Base-by-base conservation (phyloP, 2,888 invertebrate species). In the Agapostemon virescens region DNA sequence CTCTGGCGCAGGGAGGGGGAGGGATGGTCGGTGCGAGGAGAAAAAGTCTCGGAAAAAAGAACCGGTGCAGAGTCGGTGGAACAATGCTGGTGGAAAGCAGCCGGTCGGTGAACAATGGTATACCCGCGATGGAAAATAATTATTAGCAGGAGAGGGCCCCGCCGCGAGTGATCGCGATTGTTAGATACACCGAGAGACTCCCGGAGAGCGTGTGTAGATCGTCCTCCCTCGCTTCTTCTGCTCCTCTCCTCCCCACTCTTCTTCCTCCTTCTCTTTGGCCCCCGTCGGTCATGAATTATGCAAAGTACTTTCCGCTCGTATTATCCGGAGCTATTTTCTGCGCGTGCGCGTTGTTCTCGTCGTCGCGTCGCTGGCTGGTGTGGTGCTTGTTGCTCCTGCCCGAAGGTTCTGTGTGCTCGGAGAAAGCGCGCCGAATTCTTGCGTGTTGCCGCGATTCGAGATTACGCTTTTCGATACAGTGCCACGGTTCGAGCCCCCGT, bases 261-360 rank as follows among this genome's bases (percentile, higher is more conserved):
- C 20, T n/a, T 3, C 63, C 49, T n/a, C 5, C 17, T 5, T 15
- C 52, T n/a, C 3, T 17, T 9, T 45, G 20, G 20, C 52, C 23
- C 13, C 11, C n/a, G 23, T 23, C 55, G 55, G 33, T 77, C 74
- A 79, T 77, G 74, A 82, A 82, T 84, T 82, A 84, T 84, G 83
- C 82, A 82, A 82, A 82, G 67, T 73, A 40, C 77, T 74, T 82
- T 84, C 78, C 79, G 83, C 79, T 79, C 66, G 72, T 77, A 82
- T 77, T 83, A 82, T 82, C 69, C 23, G 52, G 52, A 67, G 74
- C 70, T 74, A 81, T 81, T 81, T 42, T 64, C 77, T 74, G 70
- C 79, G 26, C 33, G n/a, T n/a, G 20, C 49, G 33, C 66, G 63
- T 74, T 77, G 74, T 79, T 83, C 82, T 63, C 82, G 79, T 77